Evolutionary conservation across 2,888 invertebrate genomes (phyloP), one percentile per base, ranked within the genome.

Genomic region (Chalcosyrphus nemorum): DNA sequence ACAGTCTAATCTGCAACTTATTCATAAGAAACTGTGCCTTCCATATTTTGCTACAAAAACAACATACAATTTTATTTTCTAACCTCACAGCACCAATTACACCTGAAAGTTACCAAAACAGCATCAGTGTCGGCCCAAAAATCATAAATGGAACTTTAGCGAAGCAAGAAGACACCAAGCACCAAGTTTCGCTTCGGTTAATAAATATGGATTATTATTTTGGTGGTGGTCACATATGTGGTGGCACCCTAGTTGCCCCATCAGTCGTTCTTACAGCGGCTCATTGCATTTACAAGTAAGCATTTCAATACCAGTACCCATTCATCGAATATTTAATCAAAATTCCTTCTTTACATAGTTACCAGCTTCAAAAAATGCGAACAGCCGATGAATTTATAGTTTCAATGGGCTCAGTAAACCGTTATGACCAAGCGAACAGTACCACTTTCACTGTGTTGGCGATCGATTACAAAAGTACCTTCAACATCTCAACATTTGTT

Each of bases 171-270:
- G 87, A 86, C 7, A 89, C 88, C 21, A 86, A 87, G 50, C 89
- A 90, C 80, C 91, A 91, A 86, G 88, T 88, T 2, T 89, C 91
- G 4, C 76, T 91, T 2, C 87, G 89, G 27, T 78, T 88, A 4
- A 88, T 87, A 66, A 50, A 17, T 6, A 88, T 88, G 61, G 88
- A 87, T 5, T 88, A 86, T 65, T 89, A 86, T 72, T 91, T 88
- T 72, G 90, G 91, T 1, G 87, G 87, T 0, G 91, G 91, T 0
- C 91, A 91, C 81, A 82, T 90, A 13, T 91, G 90, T 56, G 90
- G 90, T 0, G 90, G 89, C 1, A 74, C 89, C 0, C 78, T 91
- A 32, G 89, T 91, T 56, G 81, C 80, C 0, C 76, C 87, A 2
- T 88, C 88, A n/a, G 52, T 85, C 3, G 86, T 88, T 6, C 61